These are phyloP conservation scores for Melolontha melolontha DNA, from an alignment of 2,888 invertebrate genomes.

Conservation along the genomic window DNA sequence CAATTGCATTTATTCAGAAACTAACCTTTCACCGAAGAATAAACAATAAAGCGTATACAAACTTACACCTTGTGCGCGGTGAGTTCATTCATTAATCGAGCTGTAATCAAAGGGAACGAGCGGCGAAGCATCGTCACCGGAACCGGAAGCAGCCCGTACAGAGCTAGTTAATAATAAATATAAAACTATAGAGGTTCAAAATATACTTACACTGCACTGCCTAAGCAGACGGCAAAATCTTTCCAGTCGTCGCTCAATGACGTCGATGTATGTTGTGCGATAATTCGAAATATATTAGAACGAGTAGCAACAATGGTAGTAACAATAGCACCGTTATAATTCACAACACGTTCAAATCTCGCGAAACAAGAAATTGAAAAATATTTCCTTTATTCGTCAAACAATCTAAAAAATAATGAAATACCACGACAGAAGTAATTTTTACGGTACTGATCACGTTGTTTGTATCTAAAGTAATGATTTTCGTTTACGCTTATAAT, in stretches of 20 bases:
- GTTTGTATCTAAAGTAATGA: too few relatives aligned
- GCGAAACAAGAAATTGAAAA: slow-evolving; percentile 2
- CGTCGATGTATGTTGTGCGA: slow-evolving; percentile 53
- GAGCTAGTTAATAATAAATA: too few relatives aligned
- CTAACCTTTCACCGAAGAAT: too few relatives aligned
- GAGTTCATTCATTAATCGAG: too few relatives aligned
- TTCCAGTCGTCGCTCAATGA: slow-evolving; percentile 57
- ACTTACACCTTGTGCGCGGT: too few relatives aligned
- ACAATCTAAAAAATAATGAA: neutral
- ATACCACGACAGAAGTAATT: neutral
- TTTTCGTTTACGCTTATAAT: too few relatives aligned
- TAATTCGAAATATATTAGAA: slow-evolving; percentile 28
- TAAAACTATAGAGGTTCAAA: neutral
- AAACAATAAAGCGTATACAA: too few relatives aligned
- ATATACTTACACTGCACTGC: slow-evolving; percentile 58
- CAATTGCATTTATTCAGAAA: too few relatives aligned
- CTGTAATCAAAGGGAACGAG: too few relatives aligned
- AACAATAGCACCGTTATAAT: slow-evolving; percentile 14
- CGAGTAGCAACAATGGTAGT: slow-evolving; percentile 4
- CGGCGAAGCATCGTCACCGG: too few relatives aligned
- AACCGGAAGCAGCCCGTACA: too few relatives aligned
- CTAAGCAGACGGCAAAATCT: slow-evolving; percentile 56
- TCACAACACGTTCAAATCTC: slow-evolving; percentile 16
- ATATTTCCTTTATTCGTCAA: neutral
- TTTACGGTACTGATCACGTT: too few relatives aligned